phyloP scores from a whole-genome alignment of 2,113 vertebrate genomes.

The Elachura formosa region DNA sequence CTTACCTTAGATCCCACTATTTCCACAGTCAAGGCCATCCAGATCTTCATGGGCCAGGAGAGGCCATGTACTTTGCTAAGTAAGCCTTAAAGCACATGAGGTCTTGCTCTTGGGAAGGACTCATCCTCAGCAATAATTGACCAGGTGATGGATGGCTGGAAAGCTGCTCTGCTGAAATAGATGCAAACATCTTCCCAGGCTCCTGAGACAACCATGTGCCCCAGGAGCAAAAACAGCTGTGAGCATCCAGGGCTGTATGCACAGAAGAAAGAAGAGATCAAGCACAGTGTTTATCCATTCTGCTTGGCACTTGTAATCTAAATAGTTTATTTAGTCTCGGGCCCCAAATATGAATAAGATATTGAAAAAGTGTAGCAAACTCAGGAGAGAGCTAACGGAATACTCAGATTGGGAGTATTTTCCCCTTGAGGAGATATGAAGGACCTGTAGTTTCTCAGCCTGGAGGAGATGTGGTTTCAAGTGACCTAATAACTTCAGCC shows the following conservation, averaged over 20 bases:
- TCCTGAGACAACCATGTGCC: fast-evolving
- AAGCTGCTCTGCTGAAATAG: neutral
- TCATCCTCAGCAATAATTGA: neutral
- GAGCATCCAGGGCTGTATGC: neutral
- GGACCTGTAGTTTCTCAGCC: neutral
- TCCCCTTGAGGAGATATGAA: neutral
- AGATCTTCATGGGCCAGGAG: neutral
- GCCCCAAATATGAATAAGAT: neutral
- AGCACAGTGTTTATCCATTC: neutral
- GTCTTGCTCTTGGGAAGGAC: neutral
- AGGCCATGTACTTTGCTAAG: neutral
- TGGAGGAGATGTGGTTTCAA: neutral
- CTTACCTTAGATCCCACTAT: neutral
- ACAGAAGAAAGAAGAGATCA: neutral
- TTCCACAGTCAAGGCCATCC: neutral
- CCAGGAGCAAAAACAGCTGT: neutral
- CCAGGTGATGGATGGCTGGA: neutral
- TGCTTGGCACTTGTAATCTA: neutral
- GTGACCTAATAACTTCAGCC: neutral
- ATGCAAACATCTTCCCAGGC: neutral
- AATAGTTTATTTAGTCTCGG: neutral
- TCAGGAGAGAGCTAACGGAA: neutral
- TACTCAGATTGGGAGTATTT: neutral
- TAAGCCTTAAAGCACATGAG: neutral
- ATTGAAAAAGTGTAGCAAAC: neutral